These are phyloP conservation scores for Philereme transversata DNA, from an alignment of 2,888 invertebrate species.

Conservation along the genomic window DNA sequence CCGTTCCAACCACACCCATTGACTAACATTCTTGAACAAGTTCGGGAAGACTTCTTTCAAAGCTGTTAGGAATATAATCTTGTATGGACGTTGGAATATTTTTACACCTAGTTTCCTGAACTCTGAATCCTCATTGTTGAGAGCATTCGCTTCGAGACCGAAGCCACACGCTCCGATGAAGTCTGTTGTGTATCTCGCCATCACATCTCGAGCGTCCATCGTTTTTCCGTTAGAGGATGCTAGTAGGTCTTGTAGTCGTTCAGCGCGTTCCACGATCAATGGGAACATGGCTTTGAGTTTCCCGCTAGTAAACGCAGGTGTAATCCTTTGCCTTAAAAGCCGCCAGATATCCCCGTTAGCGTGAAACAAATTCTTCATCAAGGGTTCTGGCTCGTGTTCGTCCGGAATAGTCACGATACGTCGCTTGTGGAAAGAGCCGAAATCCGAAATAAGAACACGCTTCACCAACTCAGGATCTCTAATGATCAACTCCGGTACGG, in stretches of 20 bases:
- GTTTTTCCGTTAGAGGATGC: constrained; percentile 12
- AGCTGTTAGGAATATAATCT: neutral
- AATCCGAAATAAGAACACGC: constrained; percentile 46
- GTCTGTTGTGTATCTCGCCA: constrained; percentile 57
- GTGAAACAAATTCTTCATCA: constrained; percentile 52
- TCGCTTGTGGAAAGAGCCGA: neutral
- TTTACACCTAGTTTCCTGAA: constrained; percentile 39
- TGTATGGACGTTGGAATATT: neutral
- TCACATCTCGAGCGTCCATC: constrained; percentile 49
- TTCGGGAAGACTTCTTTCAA: constrained; percentile 2
- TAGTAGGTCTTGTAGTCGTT: constrained; percentile 40
- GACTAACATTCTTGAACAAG: neutral
- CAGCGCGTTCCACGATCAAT: constrained; percentile 51
- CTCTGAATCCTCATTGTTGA: constrained; percentile 50
- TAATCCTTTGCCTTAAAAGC: constrained; percentile 51
- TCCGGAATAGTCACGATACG: neutral
- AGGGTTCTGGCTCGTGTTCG: constrained; percentile 34
- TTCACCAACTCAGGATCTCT: constrained; percentile 51
- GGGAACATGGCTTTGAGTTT: constrained; percentile 59
- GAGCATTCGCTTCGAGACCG: constrained; percentile 50
- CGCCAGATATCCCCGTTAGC: constrained; percentile 57
- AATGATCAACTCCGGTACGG: constrained; percentile 48
- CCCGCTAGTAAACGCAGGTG: constrained; percentile 53
- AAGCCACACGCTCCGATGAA: constrained; percentile 60
- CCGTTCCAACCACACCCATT: neutral